Percentiles rank a stretch among this genome's conserved stretches.
Evolutionary conservation across 1,140 invertebrate genomes (phyloP).

Genomic region (Drosophila prosaltans): DNA sequence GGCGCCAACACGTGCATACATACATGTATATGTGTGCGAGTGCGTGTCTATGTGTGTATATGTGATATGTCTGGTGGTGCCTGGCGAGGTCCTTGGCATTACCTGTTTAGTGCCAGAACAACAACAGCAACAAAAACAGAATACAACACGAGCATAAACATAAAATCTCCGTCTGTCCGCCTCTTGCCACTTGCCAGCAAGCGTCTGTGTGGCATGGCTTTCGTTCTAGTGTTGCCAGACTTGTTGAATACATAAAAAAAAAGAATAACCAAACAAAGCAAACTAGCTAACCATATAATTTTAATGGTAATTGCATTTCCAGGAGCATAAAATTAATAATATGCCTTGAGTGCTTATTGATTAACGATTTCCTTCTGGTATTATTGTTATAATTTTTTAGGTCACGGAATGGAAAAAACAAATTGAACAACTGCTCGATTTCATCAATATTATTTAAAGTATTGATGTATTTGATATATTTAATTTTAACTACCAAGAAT

Average conservation of each 20-base stretch:
- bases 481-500: too few species aligned
- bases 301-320: slow-evolving; percentile 41
- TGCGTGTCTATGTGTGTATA: background rate
- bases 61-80: slow-evolving; percentile 1
- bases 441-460: too few species aligned
- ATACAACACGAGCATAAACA: slow-evolving; percentile 25
- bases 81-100: slow-evolving; percentile 56
- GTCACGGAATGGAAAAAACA: background rate
- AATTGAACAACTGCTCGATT: too few species aligned
- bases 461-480: too few species aligned
- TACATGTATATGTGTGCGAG: slow-evolving; percentile 22
- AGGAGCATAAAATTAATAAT: slow-evolving; percentile 27
- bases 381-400: background rate
- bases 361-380: slow-evolving; percentile 35
- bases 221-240: slow-evolving; percentile 49
- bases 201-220: background rate
- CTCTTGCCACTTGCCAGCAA: too few species aligned
- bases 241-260: slow-evolving; percentile 35
- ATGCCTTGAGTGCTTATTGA: slow-evolving; percentile 31
- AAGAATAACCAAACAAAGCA: background rate
- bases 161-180: slow-evolving; percentile 13
- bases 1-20: slow-evolving; percentile 50
- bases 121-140: slow-evolving; percentile 16
- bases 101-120: slow-evolving; percentile 28
- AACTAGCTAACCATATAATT: slow-evolving; percentile 20